These are phyloP conservation scores for Acleris literana DNA, from an alignment of 2,888 invertebrate genomes.

Conservation along the genomic window DNA sequence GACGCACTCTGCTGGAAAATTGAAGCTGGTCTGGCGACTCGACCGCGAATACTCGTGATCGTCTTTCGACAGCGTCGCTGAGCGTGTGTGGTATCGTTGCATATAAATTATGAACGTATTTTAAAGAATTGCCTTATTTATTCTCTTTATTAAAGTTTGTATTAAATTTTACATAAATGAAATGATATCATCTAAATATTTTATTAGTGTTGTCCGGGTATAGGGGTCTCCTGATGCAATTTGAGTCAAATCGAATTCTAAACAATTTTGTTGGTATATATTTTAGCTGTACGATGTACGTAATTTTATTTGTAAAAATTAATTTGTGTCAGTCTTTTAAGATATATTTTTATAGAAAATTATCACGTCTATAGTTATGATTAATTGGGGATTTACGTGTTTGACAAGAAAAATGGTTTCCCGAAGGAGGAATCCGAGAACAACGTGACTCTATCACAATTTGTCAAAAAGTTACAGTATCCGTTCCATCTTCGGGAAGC, in stretches of 20 bases:
- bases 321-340: too few species aligned
- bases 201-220: too few species aligned
- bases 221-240: too few species aligned
- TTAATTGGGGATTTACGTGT: too few species aligned
- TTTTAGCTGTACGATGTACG: too few species aligned
- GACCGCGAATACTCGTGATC: conserved; percentile 54
- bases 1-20: conserved; percentile 74
- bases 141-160: too few species aligned
- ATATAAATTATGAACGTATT: not conserved
- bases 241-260: too few species aligned
- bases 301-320: too few species aligned
- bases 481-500: conserved; percentile 24
- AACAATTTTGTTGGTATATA: too few species aligned
- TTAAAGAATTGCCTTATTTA: not conserved
- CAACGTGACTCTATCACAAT: conserved; percentile 36
- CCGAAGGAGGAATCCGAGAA: conserved; percentile 10
- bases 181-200: conserved; percentile 7
- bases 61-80: conserved; percentile 28
- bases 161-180: not conserved
- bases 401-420: too few species aligned
- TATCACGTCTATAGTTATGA: too few species aligned
- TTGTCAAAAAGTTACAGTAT: conserved; percentile 37
- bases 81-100: not conserved
- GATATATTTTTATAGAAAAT: too few species aligned
- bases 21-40: conserved; percentile 63